Evolutionary conservation across 30 jellyfish, hydroid and myxozoan genomes (phyloP), one percentile per base, ranked within the genome.

Genomic region (Euphysa ruthae): DNA sequence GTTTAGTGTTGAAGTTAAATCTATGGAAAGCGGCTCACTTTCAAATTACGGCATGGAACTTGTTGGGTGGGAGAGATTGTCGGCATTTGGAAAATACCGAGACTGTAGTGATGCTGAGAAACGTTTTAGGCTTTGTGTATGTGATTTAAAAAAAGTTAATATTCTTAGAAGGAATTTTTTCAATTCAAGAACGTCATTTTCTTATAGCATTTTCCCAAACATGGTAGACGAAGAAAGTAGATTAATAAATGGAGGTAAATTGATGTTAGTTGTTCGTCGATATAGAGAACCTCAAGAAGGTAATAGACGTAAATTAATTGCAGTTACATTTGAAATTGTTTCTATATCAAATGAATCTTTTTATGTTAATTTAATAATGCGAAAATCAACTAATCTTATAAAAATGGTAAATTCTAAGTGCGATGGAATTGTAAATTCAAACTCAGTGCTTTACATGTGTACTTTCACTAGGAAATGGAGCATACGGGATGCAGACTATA

Each of bases 11-110:
- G 93, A 76, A 35, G 58, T 85, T 19, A 81, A 65, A 65, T 77
- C 93, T 32, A 43, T 65, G 14, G 66, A 50, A 24, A 26, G 66
- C 34, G 84, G 63, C 16, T 16, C 35, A 3, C 20, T 22, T 8
- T 34, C 43, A 3, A 56, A 80, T 19, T 49, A 49, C 30, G 35
- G 43, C n/a, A 74, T 81, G 85, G 63, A 75, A 42, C 58, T 88
- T 21, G 58, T 88, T 6, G 52, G 80, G 32, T 61, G 32, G 51
- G 97, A 88, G 55, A 63, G 97, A 30, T 7, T 88, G 10, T 79
- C 97, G 16, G 88, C 61, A 28, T 88, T 63, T 30, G 97, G 93
- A 15, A 69, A 49, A 21, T 88, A 88, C 84, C 42, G 90, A 43
- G 49, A 61, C 57, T 88, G 97, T 55, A 57, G 63, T 24, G 97